phyloP scores from a whole-genome alignment of 2,113 vertebrate species.

The Dicentrarchus labrax region DNA sequence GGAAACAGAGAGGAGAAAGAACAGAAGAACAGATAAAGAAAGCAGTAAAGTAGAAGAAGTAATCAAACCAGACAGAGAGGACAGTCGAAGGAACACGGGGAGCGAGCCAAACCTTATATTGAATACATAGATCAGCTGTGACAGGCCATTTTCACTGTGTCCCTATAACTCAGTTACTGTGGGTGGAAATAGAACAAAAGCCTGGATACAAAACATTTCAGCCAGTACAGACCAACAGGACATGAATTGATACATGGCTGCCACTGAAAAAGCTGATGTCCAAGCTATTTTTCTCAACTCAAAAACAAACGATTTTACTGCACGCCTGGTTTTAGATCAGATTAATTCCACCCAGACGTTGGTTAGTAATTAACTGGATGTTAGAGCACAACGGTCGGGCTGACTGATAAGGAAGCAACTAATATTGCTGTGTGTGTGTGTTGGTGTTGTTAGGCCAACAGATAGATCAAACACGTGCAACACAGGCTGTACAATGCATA shows the following conservation, averaged over 20 bases:
- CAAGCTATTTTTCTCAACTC: background rate
- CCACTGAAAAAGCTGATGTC: background rate
- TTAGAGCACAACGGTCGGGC: background rate
- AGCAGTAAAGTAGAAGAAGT: conserved; percentile 56
- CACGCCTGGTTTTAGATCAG: background rate
- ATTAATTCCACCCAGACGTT: background rate
- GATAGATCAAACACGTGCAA: conserved; percentile 35
- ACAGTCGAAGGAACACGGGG: conserved; percentile 26
- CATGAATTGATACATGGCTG: background rate
- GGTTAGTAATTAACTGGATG: conserved; percentile 55
- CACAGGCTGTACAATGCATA: conserved; percentile 4
- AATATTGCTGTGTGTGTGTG: conserved; percentile 6
- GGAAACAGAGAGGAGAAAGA: conserved; percentile 2
- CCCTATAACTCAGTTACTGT: conserved; percentile 73
- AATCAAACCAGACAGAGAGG: conserved; percentile 58
- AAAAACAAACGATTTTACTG: conserved; percentile 10
- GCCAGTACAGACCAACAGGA: conserved; percentile 4
- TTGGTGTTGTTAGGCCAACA: conserved; percentile 43
- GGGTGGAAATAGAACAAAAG: conserved; percentile 53
- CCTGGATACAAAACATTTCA: conserved; percentile 48
- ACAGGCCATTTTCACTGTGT: conserved; percentile 77
- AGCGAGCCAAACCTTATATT: conserved; percentile 60
- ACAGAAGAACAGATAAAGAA: conserved; percentile 41
- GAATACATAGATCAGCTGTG: conserved; percentile 75
- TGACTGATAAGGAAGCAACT: conserved; percentile 47